Evolutionary conservation across 2,797 vertebrate genomes (phyloP).

Genomic region (Ctenosaura bakeri): DNA sequence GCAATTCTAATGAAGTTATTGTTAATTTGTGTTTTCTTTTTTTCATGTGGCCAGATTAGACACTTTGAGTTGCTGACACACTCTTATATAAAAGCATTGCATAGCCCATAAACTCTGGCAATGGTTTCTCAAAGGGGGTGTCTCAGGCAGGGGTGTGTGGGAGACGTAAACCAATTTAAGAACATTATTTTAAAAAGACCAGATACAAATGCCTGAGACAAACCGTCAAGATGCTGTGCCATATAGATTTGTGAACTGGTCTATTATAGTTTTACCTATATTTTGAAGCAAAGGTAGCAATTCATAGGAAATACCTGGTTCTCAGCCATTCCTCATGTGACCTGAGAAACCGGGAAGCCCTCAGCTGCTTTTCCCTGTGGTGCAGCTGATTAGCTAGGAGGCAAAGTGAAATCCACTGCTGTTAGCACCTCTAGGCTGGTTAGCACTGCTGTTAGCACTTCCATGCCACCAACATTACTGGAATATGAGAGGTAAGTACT

Average conservation of each 20-base stretch:
- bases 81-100: not conserved
- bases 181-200: too few relatives aligned
- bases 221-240: too few relatives aligned
- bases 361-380: not conserved
- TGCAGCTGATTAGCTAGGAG: not conserved
- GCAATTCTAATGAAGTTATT: constrained; percentile 11
- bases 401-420: not conserved
- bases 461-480: not conserved
- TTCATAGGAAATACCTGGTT: too few relatives aligned
- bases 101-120: not conserved
- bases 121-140: not conserved
- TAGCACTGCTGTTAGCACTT: not conserved
- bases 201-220: too few relatives aligned
- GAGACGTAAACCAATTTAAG: too few relatives aligned
- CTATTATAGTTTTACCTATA: not conserved
- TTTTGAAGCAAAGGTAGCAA: not conserved
- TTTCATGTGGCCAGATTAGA: not conserved
- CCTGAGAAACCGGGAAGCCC: not conserved
- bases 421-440: not conserved
- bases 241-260: not conserved
- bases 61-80: not conserved
- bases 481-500: not conserved
- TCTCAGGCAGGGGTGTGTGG: too few relatives aligned
- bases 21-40: constrained; percentile 20
- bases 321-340: not conserved